Base-by-base conservation (phyloP, 1,140 invertebrate species). In the Leptoteleia sp. region DNA sequence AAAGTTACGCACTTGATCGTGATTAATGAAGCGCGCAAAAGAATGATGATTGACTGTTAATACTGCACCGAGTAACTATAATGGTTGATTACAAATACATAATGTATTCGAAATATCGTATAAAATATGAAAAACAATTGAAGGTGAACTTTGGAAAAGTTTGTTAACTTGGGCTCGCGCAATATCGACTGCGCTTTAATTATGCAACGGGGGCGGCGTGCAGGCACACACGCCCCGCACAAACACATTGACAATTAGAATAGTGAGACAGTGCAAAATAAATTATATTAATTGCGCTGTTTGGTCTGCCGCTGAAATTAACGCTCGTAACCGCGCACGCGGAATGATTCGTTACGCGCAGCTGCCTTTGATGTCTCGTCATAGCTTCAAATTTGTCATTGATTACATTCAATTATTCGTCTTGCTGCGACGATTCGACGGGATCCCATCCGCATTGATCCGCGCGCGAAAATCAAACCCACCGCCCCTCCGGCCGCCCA, bases 261-360 rank as follows among this genome's bases (percentile, higher is more conserved):
- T 48, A 38, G 75, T 50, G 71, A 71, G 67, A 76, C 61, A 48
- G 13, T 76, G 71, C 22, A 78, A 80, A 75, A 81, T 76, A 68
- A 83, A 81, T 83, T 78, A 80, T 80, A 81, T 80, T 80, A 78
- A 81, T 78, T 80, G 75, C 79, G 70, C 73, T 81, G 79, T 81
- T 81, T 81, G 75, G 76, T 80, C 77, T 78, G 76, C 71, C 70
- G 70, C 77, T 79, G 72, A 83, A 80, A 81, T 80, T 81, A 80
- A 77, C 75, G 77, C 64, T 62, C 48, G 71, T 76, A 59, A 78
- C 43, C 65, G 75, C 61, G 71, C 54, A 76, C 72, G 67, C 73
- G 70, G 62, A 73, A 77, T 77, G 64, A 81, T 81, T 81, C 73
- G 79, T 81, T 77, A 77, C 65, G 73, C 79, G 73, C 73, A 77